Conservation (phyloP, 2,797 vertebrate species). For the Salarias fasciatus region DNA sequence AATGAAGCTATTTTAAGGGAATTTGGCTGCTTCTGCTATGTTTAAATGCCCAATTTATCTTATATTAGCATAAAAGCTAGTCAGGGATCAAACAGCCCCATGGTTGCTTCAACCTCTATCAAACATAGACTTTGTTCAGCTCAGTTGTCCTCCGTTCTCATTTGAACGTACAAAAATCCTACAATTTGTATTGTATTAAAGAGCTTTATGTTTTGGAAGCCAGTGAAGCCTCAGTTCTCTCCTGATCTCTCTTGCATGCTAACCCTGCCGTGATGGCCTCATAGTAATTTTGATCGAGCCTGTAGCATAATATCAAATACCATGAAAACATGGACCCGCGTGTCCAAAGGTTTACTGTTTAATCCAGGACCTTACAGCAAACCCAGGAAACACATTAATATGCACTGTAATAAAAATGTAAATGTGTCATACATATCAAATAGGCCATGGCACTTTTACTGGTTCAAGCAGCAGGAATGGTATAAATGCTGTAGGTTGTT, state of each 20-base stretch:
- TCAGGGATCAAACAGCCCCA: slow-evolving; percentile 14
- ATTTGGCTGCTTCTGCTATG: slow-evolving; percentile 29
- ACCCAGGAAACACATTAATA: no score
- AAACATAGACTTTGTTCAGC: slow-evolving; percentile 1
- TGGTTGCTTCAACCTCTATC: slow-evolving; percentile 12
- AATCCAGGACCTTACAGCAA: no score
- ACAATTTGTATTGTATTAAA: slow-evolving; percentile 1
- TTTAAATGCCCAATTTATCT: slow-evolving; percentile 37
- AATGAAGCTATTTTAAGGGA: no score
- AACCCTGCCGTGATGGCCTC: background rate
- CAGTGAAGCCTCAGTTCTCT: background rate
- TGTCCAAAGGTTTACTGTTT: no score
- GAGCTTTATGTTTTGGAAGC: slow-evolving; percentile 6
- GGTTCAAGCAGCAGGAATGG: no score
- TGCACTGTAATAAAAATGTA: no score
- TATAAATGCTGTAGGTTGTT: no score
- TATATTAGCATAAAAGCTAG: slow-evolving; percentile 17
- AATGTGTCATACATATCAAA: no score
- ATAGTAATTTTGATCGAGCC: background rate
- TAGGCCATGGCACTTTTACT: no score
- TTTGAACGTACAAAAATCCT: slow-evolving; percentile 16
- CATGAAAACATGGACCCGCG: no score
- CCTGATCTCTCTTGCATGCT: background rate
- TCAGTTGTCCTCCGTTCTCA: background rate
- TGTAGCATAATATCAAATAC: background rate